These are phyloP conservation scores for Parazoanthus darwini DNA, from an alignment of 92 coral and sea anemone species.

Conservation along the genomic window DNA sequence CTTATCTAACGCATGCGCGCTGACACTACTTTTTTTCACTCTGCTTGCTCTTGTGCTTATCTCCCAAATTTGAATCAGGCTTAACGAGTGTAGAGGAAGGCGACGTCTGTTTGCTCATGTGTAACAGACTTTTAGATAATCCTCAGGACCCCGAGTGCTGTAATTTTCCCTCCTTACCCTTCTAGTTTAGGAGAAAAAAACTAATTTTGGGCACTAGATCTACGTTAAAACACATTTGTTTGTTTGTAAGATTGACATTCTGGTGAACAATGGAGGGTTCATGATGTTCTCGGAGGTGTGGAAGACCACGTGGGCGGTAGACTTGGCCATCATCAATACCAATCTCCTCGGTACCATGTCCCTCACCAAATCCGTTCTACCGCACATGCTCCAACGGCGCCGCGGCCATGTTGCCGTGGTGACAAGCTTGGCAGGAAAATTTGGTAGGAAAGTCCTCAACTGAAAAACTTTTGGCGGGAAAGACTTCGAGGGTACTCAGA, in stretches of 20 bases:
- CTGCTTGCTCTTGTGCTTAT: too few species aligned
- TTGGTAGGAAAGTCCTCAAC: conserved; percentile 1
- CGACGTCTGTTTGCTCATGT: too few species aligned
- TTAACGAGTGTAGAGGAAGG: too few species aligned
- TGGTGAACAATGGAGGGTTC: conserved; percentile 41
- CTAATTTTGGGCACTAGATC: background rate
- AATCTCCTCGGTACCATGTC: conserved; percentile 38
- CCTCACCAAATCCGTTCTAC: conserved; percentile 27
- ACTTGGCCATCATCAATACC: conserved; percentile 25
- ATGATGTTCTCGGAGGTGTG: conserved; percentile 44
- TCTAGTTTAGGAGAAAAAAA: too few species aligned
- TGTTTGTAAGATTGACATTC: conserved; percentile 17
- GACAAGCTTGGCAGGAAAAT: conserved; percentile 34
- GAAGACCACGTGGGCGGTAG: conserved; percentile 39
- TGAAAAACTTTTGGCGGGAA: background rate
- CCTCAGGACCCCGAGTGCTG: background rate
- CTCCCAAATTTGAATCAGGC: too few species aligned
- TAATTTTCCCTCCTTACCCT: background rate
- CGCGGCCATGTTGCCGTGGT: conserved; percentile 37
- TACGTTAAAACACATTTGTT: background rate
- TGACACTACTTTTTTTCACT: too few species aligned
- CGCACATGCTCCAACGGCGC: conserved; percentile 32
- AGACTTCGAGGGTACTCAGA: too few species aligned
- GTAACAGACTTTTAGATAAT: too few species aligned
- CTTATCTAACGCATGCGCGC: too few species aligned